Evolutionary conservation across 92 coral and sea anemone genomes (phyloP).

Genomic region (Heliopora coerulea): DNA sequence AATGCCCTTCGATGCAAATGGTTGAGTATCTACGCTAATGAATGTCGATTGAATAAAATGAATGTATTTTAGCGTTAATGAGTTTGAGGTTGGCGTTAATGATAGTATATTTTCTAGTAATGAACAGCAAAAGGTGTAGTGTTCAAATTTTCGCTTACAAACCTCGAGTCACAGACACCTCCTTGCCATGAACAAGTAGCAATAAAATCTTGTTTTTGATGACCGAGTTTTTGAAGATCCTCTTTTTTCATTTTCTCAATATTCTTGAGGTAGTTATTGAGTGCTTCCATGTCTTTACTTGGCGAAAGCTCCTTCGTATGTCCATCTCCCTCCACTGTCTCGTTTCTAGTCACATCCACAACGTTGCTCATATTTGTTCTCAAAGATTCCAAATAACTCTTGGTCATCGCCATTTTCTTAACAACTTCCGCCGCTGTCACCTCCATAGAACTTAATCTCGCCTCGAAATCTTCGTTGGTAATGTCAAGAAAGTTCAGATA

Average conservation of each 20-base stretch:
- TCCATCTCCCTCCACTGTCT: background rate
- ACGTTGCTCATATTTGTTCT: conserved; percentile 20
- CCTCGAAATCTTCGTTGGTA: conserved; percentile 8
- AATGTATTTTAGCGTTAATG: too few relatives aligned
- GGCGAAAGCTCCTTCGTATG: conserved; percentile 13
- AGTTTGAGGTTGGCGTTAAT: too few relatives aligned
- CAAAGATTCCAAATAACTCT: conserved; percentile 17
- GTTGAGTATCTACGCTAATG: too few relatives aligned
- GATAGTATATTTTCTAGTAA: background rate
- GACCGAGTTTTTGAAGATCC: conserved; percentile 14
- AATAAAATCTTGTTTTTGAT: conserved; percentile 37
- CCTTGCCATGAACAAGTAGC: conserved; percentile 39
- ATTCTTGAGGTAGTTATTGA: conserved; percentile 25
- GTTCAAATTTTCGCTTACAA: too few relatives aligned
- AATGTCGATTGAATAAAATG: too few relatives aligned
- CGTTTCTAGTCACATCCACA: background rate
- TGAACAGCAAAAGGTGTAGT: too few relatives aligned
- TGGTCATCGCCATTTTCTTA: conserved; percentile 26
- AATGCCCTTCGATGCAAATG: too few relatives aligned
- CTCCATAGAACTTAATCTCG: background rate
- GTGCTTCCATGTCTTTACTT: conserved; percentile 32
- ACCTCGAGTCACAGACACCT: conserved; percentile 33
- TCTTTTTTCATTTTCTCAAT: conserved; percentile 22
- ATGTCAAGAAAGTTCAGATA: background rate
- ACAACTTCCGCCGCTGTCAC: conserved; percentile 10